Evolutionary conservation across 2,797 vertebrate species (phyloP).

Genomic region (Xenopus petersii): DNA sequence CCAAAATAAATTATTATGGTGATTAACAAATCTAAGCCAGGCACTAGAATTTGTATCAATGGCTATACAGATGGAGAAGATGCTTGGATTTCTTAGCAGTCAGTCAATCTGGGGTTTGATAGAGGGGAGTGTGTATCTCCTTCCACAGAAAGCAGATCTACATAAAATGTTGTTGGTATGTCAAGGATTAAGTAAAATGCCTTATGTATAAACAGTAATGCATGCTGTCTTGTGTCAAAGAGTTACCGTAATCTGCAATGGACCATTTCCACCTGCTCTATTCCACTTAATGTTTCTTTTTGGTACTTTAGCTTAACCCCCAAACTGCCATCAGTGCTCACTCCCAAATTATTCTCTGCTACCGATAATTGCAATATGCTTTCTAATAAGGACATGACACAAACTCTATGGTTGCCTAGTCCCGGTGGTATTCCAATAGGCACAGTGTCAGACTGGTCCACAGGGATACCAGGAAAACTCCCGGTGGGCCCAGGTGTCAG

Average conservation of each 20-base stretch:
- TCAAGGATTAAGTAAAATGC: slow-evolving; percentile 51
- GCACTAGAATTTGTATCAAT: slow-evolving; percentile 22
- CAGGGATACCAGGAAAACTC: no score
- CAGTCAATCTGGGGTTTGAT: slow-evolving; percentile 3
- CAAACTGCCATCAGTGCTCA: no score
- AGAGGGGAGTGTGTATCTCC: slow-evolving; percentile 43
- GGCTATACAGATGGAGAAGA: slow-evolving; percentile 26
- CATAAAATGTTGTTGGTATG: slow-evolving; percentile 48
- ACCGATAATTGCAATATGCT: no score
- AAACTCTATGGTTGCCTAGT: no score
- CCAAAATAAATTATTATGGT: neutral
- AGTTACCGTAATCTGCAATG: slow-evolving; percentile 7
- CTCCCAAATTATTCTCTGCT: no score
- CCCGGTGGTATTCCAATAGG: no score
- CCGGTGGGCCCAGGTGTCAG: no score
- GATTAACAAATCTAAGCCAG: neutral
- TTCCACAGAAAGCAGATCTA: slow-evolving; percentile 52
- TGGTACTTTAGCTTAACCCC: no score
- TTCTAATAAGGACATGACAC: no score
- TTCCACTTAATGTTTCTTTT: no score
- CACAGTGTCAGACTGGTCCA: no score
- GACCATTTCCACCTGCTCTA: no score
- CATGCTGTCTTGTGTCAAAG: slow-evolving; percentile 42
- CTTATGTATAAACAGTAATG: slow-evolving; percentile 56
- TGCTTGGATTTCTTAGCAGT: slow-evolving; percentile 22